phyloP scores from a whole-genome alignment of 2,888 invertebrate species.

The Lacanobia wlatinum region DNA sequence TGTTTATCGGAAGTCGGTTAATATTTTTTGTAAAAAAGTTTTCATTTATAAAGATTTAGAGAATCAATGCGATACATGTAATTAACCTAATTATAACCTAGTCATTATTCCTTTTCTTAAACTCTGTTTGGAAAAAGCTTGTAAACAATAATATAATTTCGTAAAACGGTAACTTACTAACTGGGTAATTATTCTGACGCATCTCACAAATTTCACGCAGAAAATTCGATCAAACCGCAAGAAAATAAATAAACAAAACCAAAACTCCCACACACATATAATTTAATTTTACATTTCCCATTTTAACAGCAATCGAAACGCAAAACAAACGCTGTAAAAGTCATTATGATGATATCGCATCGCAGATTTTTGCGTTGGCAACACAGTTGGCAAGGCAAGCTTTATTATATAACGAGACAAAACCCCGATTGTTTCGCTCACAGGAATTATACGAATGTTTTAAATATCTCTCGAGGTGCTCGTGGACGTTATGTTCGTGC shows the following conservation, averaged over 20 bases:
- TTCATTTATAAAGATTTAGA: too few relatives aligned
- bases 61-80: too few relatives aligned
- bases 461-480: slow-evolving; percentile 69
- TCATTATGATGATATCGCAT: slow-evolving; percentile 56
- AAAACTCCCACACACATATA: slow-evolving; percentile 27
- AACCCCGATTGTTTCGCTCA: slow-evolving; percentile 57
- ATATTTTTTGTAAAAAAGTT: too few relatives aligned
- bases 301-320: slow-evolving; percentile 47
- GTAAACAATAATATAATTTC: too few relatives aligned
- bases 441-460: slow-evolving; percentile 68
- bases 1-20: too few relatives aligned
- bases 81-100: too few relatives aligned
- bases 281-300: slow-evolving; percentile 58
- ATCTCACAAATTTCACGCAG: neutral
- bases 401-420: slow-evolving; percentile 57
- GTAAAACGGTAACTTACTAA: neutral
- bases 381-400: slow-evolving; percentile 43
- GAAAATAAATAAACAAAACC: slow-evolving; percentile 19
- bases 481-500: slow-evolving; percentile 66
- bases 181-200: neutral
- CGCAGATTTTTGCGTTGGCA: slow-evolving; percentile 53
- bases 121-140: too few relatives aligned
- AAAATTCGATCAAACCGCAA: slow-evolving; percentile 11
- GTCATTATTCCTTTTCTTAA: too few relatives aligned
- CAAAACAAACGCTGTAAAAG: slow-evolving; percentile 55